Conservation (phyloP, 2,113 vertebrate genomes). For the Larimichthys polyactis region DNA sequence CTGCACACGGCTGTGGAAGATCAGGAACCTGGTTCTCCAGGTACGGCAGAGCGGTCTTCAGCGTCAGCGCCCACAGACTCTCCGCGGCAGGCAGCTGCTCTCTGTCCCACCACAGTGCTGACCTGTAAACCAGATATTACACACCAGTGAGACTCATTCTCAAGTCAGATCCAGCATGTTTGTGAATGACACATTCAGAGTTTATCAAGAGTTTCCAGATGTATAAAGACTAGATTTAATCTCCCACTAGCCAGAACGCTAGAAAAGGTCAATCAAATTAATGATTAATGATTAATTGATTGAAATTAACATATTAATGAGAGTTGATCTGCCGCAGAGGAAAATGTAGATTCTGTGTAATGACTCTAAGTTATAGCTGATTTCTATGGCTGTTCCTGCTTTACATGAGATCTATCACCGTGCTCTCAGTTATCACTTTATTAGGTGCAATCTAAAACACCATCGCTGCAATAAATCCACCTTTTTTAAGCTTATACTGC, state of each 20-base stretch:
- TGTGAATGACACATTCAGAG: neutral
- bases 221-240: neutral
- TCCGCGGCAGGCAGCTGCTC: slow-evolving; percentile 74
- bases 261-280: slow-evolving; percentile 24
- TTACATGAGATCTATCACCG: no score
- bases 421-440: neutral
- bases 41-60: slow-evolving; percentile 71
- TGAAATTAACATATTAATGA: no score
- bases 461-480: neutral
- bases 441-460: neutral
- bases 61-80: slow-evolving; percentile 79
- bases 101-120: slow-evolving; percentile 78
- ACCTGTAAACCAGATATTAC: slow-evolving; percentile 38
- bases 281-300: no score
- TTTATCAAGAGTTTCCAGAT: neutral
- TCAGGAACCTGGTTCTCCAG: slow-evolving; percentile 69
- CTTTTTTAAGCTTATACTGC: neutral
- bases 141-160: neutral
- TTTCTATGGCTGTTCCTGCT: neutral
- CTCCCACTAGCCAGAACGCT: neutral
- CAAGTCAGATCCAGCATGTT: neutral
- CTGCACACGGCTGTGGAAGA: slow-evolving; percentile 74
- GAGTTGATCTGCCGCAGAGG: slow-evolving; percentile 25
- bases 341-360: neutral
- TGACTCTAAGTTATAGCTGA: no score